Base-by-base conservation (phyloP, 2,113 vertebrate genomes). In the Hippotragus niger region DNA sequence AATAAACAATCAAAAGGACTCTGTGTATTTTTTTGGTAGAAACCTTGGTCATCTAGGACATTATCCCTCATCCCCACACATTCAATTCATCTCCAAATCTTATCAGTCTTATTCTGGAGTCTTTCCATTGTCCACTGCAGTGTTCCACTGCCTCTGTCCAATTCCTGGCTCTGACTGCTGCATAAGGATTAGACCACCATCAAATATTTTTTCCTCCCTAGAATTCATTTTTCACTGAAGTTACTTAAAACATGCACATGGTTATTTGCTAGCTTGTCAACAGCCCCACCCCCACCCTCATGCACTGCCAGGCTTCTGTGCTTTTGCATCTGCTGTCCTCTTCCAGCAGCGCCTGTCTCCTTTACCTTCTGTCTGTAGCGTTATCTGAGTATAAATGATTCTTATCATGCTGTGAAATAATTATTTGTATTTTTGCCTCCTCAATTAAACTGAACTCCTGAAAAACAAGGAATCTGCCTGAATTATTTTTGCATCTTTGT, bases 241-340 rank as follows among this genome's bases (percentile, higher is more conserved):
- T 40, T 36, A 86, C 33, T 53, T 43, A 36, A 60, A 60, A 10
- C 7, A 14, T 1, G 74, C 5, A 62, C 25, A 33, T 4, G 64
- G 58, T 33, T 52, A 43, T 33, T 58, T 5, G 27, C 29, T 15
- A 1, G 29, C 36, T 7, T 6, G 1, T 25, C 9, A 76, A 31
- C 16, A 64, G 3, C 11, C 23, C 25, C 3, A 2, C 6, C 4
- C 3, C 1, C 2, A 2, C 0, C 1, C 31, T 55, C 23, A 4
- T 2, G 10, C 17, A 40, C 6, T 10, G 29, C 43, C 40, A 31
- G 7, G n/a, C 14, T 84, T 67, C 19, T 19, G 50, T 7, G 14
- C 9, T 36, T 89, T 7, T 25, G 5, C 2, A 17, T 12, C 25
- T 47, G 33, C 40, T 53, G 8, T 33, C 31, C 45, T 58, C 31